These are phyloP conservation scores for Tonatia bakeri DNA, from an alignment of 2,113 vertebrate genomes.

Conservation along the genomic window DNA sequence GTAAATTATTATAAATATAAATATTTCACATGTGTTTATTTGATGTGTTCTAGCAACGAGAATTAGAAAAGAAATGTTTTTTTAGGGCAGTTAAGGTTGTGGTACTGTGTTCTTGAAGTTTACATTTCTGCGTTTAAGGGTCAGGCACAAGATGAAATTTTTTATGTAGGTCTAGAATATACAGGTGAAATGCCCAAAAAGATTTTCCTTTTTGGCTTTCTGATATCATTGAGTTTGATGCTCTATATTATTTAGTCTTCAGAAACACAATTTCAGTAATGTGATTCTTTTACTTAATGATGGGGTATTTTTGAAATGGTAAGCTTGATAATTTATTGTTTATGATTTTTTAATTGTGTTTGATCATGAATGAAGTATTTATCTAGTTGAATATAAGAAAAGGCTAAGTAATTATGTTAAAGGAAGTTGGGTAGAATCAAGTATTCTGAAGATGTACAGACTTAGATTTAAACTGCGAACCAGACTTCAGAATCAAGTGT, in stretches of 20 bases:
- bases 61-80: slow-evolving; percentile 23
- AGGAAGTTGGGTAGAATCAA: slow-evolving; percentile 22
- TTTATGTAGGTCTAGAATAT: neutral
- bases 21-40: slow-evolving; percentile 19
- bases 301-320: slow-evolving; percentile 9
- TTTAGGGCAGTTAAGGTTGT: neutral
- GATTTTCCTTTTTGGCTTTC: slow-evolving; percentile 20
- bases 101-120: neutral
- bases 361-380: neutral
- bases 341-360: neutral
- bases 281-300: neutral
- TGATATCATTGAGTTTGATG: neutral
- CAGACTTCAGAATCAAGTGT: slow-evolving; percentile 42
- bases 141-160: neutral
- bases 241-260: neutral
- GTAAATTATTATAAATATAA: slow-evolving; percentile 2
- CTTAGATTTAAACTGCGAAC: slow-evolving; percentile 24
- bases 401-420: slow-evolving; percentile 6
- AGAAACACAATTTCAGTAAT: neutral
- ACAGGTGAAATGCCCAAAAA: neutral
- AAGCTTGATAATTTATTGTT: slow-evolving; percentile 19
- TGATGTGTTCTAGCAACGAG: slow-evolving; percentile 10
- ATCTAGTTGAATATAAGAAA: neutral
- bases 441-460: neutral
- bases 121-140: neutral